Percentiles rank a stretch among this genome's conserved stretches.
Conservation (phyloP, 2,113 vertebrate species). For the Anser cygnoides region DNA sequence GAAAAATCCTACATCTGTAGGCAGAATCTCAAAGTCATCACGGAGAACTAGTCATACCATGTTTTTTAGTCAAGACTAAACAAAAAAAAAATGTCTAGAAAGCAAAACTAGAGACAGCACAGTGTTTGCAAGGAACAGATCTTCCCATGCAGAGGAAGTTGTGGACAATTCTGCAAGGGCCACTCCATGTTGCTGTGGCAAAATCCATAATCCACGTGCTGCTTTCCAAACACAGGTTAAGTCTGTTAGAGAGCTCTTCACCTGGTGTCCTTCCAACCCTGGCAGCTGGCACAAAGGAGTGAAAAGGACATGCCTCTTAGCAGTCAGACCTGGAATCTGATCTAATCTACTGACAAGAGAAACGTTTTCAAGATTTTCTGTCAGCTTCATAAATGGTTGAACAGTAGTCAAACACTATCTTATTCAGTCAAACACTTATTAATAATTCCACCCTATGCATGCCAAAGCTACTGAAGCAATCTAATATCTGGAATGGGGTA, state of each 20-base stretch:
- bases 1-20: neutral
- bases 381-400: neutral
- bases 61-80: neutral
- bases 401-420: neutral
- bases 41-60: neutral
- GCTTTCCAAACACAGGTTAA: neutral
- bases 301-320: neutral
- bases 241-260: neutral
- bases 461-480: neutral
- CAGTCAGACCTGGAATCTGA: neutral
- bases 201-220: neutral
- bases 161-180: neutral
- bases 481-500: rapidly evolving
- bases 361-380: neutral
- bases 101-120: neutral
- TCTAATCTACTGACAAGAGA: neutral
- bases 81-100: neutral
- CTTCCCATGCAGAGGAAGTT: neutral
- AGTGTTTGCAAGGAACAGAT: neutral
- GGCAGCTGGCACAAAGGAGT: neutral
- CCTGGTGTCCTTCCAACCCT: neutral
- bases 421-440: neutral
- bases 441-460: rapidly evolving
- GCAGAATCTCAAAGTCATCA: too few relatives aligned
- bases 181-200: rapidly evolving